These are phyloP conservation scores for Cephus rjabovi DNA, from an alignment of 2,888 invertebrate genomes.

Conservation along the genomic window DNA sequence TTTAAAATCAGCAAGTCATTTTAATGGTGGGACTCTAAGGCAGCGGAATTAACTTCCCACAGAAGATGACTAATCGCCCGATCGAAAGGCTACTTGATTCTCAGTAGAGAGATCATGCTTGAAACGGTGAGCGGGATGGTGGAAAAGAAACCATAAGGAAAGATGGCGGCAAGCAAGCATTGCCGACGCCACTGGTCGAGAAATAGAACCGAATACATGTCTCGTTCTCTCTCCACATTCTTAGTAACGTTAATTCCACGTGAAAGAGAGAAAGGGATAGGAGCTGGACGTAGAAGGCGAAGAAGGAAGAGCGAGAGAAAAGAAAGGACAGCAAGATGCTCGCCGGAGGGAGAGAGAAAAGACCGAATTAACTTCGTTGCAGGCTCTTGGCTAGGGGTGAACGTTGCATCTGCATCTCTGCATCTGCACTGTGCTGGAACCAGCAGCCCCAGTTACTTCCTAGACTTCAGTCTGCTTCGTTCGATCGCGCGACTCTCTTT, in stretches of 20 bases:
- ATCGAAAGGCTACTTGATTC: not conserved
- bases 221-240: conserved; percentile 37
- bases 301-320: conserved; percentile 15
- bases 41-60: conserved; percentile 1
- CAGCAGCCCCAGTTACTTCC: not conserved
- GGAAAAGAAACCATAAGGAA: conserved; percentile 17
- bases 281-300: conserved; percentile 19
- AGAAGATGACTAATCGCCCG: not conserved
- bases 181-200: conserved; percentile 45
- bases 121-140: conserved; percentile 7
- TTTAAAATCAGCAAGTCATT: not conserved
- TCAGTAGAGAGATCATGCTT: not conserved
- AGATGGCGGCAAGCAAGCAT: conserved; percentile 9
- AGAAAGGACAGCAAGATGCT: conserved; percentile 23
- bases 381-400: conserved; percentile 24
- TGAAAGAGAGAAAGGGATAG: conserved; percentile 27
- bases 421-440: conserved; percentile 24
- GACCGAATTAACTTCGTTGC: conserved; percentile 50
- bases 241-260: conserved; percentile 38
- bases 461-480: not conserved
- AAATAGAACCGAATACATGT: conserved; percentile 52
- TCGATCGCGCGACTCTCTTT: not conserved
- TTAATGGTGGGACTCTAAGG: conserved; percentile 28
- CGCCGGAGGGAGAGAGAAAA: conserved; percentile 18
- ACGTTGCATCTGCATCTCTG: conserved; percentile 43